Evolutionary conservation across 1,140 invertebrate genomes (phyloP).

Genomic region (Conopomorpha cramerella): DNA sequence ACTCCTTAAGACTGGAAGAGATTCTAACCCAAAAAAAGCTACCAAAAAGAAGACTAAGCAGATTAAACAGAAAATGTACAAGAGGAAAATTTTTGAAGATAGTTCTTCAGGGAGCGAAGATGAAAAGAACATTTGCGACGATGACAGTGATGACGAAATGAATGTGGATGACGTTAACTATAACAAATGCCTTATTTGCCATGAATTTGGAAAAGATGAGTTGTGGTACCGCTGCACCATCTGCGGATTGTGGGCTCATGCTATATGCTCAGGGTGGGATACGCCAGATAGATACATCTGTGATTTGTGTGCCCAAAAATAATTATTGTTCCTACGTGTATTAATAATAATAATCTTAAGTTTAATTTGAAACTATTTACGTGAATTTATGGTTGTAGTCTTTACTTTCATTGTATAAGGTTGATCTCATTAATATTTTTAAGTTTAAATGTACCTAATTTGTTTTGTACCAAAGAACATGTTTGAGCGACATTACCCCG

Average conservation of each 20-base stretch:
- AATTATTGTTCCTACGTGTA: too few species aligned
- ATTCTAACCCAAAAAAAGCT: slow-evolving; percentile 5
- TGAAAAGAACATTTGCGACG: slow-evolving; percentile 20
- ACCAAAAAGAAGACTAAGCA: slow-evolving; percentile 12
- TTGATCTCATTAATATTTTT: slow-evolving; percentile 13
- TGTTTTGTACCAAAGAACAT: slow-evolving; percentile 12
- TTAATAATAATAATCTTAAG: too few species aligned
- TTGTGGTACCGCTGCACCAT: slow-evolving; percentile 16
- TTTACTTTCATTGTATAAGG: slow-evolving; percentile 9
- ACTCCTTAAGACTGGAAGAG: too few species aligned
- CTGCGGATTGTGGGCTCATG: slow-evolving; percentile 17
- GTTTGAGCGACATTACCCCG: slow-evolving; percentile 15
- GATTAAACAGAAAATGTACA: slow-evolving; percentile 11
- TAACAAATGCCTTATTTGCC: slow-evolving; percentile 16
- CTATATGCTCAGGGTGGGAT: slow-evolving; percentile 10
- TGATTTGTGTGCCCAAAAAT: slow-evolving; percentile 12
- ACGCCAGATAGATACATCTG: slow-evolving; percentile 17
- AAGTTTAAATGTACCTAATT: slow-evolving; percentile 13
- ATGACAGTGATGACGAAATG: slow-evolving; percentile 19
- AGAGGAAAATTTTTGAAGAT: slow-evolving; percentile 11
- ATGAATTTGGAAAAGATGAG: slow-evolving; percentile 19
- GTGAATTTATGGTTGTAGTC: slow-evolving; percentile 10
- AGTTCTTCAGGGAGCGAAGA: slow-evolving; percentile 11
- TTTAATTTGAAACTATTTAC: slow-evolving; percentile 3
- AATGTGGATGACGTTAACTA: too few species aligned